Conservation (phyloP, 2,888 invertebrate genomes). For the Eupithecia vulgata region DNA sequence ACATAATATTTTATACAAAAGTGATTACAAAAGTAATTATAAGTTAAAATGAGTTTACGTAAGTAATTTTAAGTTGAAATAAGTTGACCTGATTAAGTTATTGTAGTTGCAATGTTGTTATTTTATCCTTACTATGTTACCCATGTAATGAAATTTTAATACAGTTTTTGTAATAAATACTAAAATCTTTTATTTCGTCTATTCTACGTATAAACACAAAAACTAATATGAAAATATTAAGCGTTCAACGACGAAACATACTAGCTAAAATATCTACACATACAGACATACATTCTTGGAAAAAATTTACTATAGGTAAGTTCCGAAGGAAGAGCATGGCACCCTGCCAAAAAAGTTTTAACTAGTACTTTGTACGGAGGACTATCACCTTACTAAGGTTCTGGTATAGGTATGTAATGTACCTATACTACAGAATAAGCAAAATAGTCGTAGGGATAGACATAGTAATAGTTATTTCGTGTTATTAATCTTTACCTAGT, state of each 20-base stretch:
- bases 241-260: not conserved
- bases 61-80: conserved; percentile 32
- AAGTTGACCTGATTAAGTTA: conserved; percentile 50
- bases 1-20: not conserved
- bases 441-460: too few relatives aligned
- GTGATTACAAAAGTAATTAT: not conserved
- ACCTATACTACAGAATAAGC: too few relatives aligned
- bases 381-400: too few relatives aligned
- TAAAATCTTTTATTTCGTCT: not conserved
- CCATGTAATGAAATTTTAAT: conserved; percentile 4
- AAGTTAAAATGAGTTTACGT: conserved; percentile 11
- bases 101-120: conserved; percentile 44
- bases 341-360: too few relatives aligned
- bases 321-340: too few relatives aligned
- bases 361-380: too few relatives aligned
- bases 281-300: too few relatives aligned
- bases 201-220: not conserved
- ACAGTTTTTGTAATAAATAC: conserved; percentile 15
- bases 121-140: conserved; percentile 11
- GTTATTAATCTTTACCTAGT: too few relatives aligned
- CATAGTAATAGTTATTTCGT: too few relatives aligned
- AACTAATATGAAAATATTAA: not conserved
- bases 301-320: too few relatives aligned
- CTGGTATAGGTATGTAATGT: too few relatives aligned
- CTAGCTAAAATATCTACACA: too few relatives aligned